Evolutionary conservation across 2,113 vertebrate species (phyloP).

Genomic region (Phasianus colchicus): DNA sequence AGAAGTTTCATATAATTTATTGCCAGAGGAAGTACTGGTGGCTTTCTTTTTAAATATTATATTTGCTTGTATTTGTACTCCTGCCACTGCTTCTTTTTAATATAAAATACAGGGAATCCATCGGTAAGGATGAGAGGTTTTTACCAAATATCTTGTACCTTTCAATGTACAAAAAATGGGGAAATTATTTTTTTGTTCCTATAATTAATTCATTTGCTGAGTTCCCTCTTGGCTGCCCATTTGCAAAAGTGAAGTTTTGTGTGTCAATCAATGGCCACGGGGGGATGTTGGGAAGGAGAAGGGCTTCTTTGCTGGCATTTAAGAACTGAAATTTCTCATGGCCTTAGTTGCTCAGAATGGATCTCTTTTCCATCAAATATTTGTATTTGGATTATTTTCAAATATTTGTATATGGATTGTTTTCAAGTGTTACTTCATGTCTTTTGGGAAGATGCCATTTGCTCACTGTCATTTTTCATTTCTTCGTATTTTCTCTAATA

Average conservation of each 20-base stretch:
- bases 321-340: background rate
- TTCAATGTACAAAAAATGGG: background rate
- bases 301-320: background rate
- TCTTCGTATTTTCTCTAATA: background rate
- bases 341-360: background rate
- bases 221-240: background rate
- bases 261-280: background rate
- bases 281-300: background rate
- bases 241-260: background rate
- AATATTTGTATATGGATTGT: background rate
- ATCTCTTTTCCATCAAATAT: background rate
- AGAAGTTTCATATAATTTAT: background rate
- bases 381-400: conserved; percentile 9
- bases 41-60: background rate
- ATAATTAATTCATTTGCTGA: background rate
- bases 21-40: background rate
- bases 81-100: background rate
- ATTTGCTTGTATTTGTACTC: background rate
- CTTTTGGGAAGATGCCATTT: conserved; percentile 5
- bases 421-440: conserved; percentile 7
- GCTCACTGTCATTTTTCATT: conserved; percentile 20
- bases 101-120: background rate
- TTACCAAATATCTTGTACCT: background rate
- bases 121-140: background rate
- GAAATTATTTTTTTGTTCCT: background rate